Percentiles rank a stretch among this genome's conserved stretches.
phyloP scores from a whole-genome alignment of 2,888 invertebrate genomes.

The Clanis bilineata region DNA sequence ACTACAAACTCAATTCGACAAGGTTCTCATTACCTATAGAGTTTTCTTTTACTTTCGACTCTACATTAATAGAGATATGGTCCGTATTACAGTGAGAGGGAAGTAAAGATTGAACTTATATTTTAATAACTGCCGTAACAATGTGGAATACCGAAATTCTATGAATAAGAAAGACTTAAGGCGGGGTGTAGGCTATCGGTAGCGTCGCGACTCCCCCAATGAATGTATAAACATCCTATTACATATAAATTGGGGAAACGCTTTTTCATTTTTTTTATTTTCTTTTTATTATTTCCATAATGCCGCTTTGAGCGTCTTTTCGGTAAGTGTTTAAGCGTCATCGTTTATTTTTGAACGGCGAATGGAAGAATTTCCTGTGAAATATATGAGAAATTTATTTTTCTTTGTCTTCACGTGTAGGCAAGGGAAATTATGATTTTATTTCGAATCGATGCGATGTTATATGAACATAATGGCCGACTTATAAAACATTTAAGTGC shows the following conservation, averaged over 20 bases:
- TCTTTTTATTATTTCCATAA: constrained; percentile 8
- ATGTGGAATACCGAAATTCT: constrained; percentile 40
- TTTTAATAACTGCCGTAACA: constrained; percentile 24
- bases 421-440: background rate
- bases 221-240: constrained; percentile 13
- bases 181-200: background rate
- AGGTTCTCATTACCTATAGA: constrained; percentile 14
- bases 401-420: background rate
- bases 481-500: no score
- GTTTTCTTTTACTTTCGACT: background rate
- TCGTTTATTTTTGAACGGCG: background rate
- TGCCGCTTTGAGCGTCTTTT: constrained; percentile 3
- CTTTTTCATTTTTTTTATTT: constrained; percentile 13
- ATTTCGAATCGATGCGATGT: no score
- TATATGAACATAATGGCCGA: no score
- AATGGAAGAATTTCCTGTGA: background rate
- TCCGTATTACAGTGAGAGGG: background rate
- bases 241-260: constrained; percentile 13
- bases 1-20: constrained; percentile 26
- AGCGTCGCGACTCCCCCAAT: constrained; percentile 1
- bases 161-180: constrained; percentile 48
- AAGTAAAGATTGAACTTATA: background rate
- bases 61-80: background rate
- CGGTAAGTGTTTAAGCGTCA: constrained; percentile 3
- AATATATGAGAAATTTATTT: constrained; percentile 2